Evolutionary conservation across 2,113 vertebrate genomes (phyloP).

Genomic region (Polyodon spathula): DNA sequence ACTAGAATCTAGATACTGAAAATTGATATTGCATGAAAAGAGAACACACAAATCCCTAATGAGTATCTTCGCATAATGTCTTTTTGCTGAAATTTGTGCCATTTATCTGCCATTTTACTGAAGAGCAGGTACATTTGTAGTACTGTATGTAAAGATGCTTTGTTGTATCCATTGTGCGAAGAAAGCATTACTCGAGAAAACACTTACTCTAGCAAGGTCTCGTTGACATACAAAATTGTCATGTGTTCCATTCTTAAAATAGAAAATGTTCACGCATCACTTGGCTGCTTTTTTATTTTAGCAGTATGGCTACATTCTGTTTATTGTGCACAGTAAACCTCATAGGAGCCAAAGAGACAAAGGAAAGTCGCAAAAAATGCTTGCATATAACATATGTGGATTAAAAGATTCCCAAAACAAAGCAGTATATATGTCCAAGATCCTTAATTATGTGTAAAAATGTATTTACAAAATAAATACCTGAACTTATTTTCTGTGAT

Average conservation of each 20-base stretch:
- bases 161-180: conserved; percentile 37
- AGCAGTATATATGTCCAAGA: too few relatives aligned
- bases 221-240: conserved; percentile 48
- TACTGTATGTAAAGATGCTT: conserved; percentile 34
- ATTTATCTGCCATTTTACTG: too few relatives aligned
- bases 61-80: too few relatives aligned
- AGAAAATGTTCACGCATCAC: conserved; percentile 54
- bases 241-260: conserved; percentile 46
- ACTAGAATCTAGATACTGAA: too few relatives aligned
- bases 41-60: too few relatives aligned
- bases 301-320: conserved; percentile 43
- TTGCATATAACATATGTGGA: background rate
- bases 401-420: too few relatives aligned
- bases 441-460: too few relatives aligned
- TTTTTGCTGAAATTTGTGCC: too few relatives aligned
- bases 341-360: conserved; percentile 23
- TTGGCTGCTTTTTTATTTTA: conserved; percentile 54
- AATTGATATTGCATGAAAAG: too few relatives aligned
- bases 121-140: too few relatives aligned
- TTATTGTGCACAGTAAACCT: conserved; percentile 45
- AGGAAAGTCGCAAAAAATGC: background rate
- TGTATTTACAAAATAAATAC: too few relatives aligned
- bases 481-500: too few relatives aligned
- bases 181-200: conserved; percentile 33
- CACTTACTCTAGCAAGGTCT: conserved; percentile 43